Evolutionary conservation across 53 echinoderm and acorn worm species (phyloP).

Genomic region (Paracentrotus lividus): DNA sequence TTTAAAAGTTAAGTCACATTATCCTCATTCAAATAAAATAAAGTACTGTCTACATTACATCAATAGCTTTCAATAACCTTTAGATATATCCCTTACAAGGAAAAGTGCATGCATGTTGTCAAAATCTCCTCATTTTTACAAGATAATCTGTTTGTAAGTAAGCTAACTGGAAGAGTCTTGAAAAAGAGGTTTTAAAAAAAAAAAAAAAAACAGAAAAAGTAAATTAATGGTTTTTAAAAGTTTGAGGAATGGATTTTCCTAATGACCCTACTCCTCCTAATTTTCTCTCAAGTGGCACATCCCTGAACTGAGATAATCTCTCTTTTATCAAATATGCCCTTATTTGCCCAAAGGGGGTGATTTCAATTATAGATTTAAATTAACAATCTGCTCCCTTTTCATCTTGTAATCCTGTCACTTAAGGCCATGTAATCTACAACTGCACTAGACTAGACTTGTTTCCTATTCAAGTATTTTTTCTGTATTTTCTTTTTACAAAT

Average conservation of each 20-base stretch:
- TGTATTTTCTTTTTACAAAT: not conserved
- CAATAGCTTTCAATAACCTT: not conserved
- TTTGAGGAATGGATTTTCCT: not conserved
- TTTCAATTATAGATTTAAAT: not conserved
- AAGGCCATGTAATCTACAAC: not conserved
- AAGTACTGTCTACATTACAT: not conserved
- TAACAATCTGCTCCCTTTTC: not conserved
- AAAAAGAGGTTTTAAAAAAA: too few species aligned
- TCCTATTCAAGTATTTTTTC: not conserved
- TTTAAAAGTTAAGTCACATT: not conserved
- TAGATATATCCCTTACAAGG: not conserved
- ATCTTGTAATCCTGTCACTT: not conserved
- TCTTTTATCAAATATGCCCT: not conserved
- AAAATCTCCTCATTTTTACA: not conserved
- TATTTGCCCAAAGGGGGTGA: not conserved
- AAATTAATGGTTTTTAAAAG: not conserved
- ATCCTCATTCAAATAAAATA: too few species aligned
- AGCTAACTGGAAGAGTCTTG: not conserved
- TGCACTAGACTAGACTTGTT: conserved; percentile 29
- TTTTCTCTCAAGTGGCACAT: not conserved
- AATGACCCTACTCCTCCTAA: not conserved
- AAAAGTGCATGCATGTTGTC: conserved; percentile 14
- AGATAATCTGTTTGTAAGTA: conserved; percentile 27
- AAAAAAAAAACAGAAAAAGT: not conserved
- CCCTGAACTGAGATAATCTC: conserved; percentile 26